Evolutionary conservation across 1,140 invertebrate species (phyloP).

Genomic region (Tetramorium simillimum): DNA sequence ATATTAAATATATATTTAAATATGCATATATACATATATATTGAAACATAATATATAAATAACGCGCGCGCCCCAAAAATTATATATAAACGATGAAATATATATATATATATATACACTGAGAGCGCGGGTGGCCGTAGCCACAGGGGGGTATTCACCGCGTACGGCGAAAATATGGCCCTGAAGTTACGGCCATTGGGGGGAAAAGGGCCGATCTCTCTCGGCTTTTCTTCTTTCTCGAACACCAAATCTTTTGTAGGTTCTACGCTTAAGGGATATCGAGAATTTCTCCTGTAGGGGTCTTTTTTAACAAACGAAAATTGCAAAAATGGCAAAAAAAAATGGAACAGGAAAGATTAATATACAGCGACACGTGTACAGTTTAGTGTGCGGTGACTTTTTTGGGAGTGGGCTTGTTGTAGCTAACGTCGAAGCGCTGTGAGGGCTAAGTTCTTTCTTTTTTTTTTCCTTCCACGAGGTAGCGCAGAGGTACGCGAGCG

Average conservation of each 20-base stretch:
- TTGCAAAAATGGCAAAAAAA: conserved; percentile 60
- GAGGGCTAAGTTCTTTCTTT: conserved; percentile 31
- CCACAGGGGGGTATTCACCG: conserved; percentile 61
- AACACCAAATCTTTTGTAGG: conserved; percentile 81
- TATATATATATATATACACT: background rate
- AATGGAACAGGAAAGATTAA: conserved; percentile 47
- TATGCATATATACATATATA: conserved; percentile 58
- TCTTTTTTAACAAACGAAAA: conserved; percentile 63
- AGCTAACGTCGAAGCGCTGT: conserved; percentile 45
- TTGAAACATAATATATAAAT: conserved; percentile 53
- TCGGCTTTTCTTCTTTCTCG: conserved; percentile 77
- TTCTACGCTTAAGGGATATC: conserved; percentile 76
- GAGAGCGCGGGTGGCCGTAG: conserved; percentile 63
- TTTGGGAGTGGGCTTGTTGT: conserved; percentile 66
- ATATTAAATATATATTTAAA: conserved; percentile 59
- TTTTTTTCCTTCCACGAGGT: conserved; percentile 10
- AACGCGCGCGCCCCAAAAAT: conserved; percentile 50
- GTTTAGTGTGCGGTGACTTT: conserved; percentile 55
- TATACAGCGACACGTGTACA: conserved; percentile 52
- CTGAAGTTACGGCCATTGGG: conserved; percentile 63
- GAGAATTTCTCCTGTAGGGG: conserved; percentile 60
- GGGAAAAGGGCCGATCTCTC: conserved; percentile 61
- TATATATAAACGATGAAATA: conserved; percentile 40
- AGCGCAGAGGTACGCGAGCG: conserved; percentile 14
- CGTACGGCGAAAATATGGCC: conserved; percentile 31